Percentiles rank a stretch among this genome's conserved stretches.
These are phyloP conservation scores for Leptinotarsa tumamoca DNA, from an alignment of 2,888 invertebrate species.

Conservation along the genomic window DNA sequence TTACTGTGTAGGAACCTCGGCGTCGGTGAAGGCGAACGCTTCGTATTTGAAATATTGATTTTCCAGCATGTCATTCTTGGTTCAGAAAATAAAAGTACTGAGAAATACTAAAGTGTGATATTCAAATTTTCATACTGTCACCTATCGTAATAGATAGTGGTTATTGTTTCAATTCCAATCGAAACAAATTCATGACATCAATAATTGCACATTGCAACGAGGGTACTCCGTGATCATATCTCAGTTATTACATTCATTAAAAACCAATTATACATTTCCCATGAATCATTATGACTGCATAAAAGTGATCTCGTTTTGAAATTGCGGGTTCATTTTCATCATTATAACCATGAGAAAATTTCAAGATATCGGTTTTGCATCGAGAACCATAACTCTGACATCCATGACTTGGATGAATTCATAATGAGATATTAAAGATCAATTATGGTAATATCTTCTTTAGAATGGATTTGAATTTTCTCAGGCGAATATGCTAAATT, in stretches of 20 bases:
- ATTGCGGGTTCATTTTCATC: slow-evolving; percentile 20
- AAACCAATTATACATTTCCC: slow-evolving; percentile 30
- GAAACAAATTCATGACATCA: slow-evolving; percentile 4
- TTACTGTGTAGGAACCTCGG: too few relatives aligned
- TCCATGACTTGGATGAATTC: not conserved
- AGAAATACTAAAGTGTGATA: not conserved
- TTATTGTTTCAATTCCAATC: slow-evolving; percentile 7
- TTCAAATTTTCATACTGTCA: not conserved
- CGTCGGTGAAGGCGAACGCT: too few relatives aligned
- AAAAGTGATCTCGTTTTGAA: slow-evolving; percentile 22
- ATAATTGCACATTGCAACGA: slow-evolving; percentile 8
- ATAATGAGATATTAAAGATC: not conserved
- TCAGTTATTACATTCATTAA: slow-evolving; percentile 28
- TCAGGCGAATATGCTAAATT: not conserved
- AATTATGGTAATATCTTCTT: not conserved
- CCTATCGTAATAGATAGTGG: not conserved
- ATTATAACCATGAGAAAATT: slow-evolving; percentile 29
- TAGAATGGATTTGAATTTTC: not conserved
- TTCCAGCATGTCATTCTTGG: not conserved
- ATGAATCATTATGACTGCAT: slow-evolving; percentile 24
- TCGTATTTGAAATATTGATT: not conserved
- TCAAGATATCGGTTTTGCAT: slow-evolving; percentile 5
- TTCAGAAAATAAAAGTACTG: not conserved
- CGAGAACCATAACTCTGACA: not conserved
- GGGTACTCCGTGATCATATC: slow-evolving; percentile 21